These are phyloP conservation scores for Acronicta alni DNA, from an alignment of 2,888 invertebrate species.

Conservation along the genomic window DNA sequence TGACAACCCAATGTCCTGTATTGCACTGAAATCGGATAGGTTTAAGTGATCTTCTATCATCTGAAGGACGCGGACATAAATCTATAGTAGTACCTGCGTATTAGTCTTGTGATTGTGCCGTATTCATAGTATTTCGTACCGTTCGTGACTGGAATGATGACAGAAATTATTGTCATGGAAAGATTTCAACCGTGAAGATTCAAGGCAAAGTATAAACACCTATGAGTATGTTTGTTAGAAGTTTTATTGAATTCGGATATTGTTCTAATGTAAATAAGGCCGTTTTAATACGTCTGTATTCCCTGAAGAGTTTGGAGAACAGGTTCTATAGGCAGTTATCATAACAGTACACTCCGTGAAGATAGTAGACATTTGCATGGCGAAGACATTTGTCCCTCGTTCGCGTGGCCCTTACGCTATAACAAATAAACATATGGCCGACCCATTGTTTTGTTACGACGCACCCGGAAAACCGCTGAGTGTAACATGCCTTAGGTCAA, in stretches of 20 bases:
- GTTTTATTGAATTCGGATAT: slow-evolving; percentile 1
- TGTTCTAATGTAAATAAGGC: no score
- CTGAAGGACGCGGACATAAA: slow-evolving; percentile 36
- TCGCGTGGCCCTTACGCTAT: slow-evolving; percentile 7
- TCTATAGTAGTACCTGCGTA: slow-evolving; percentile 22
- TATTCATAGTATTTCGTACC: slow-evolving; percentile 62
- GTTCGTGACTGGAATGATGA: slow-evolving; percentile 78
- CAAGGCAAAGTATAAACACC: slow-evolving; percentile 49
- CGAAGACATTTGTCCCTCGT: slow-evolving; percentile 28
- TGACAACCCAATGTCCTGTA: no score
- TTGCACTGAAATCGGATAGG: no score
- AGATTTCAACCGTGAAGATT: slow-evolving; percentile 65
- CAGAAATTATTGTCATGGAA: slow-evolving; percentile 39
- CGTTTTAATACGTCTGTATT: no score
- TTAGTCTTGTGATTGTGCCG: slow-evolving; percentile 34
- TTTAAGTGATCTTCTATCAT: slow-evolving; percentile 27
- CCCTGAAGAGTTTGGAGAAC: no score
- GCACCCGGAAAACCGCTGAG: slow-evolving; percentile 41
- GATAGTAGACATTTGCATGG: slow-evolving; percentile 31
- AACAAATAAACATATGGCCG: slow-evolving; percentile 19
- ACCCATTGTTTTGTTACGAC: slow-evolving; percentile 41
- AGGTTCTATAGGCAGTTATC: no score
- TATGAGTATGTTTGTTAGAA: neutral
- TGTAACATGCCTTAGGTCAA: slow-evolving; percentile 45
- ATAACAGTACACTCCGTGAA: slow-evolving; percentile 4